phyloP scores from a whole-genome alignment of 2,888 invertebrate genomes.

The Eretmocerus hayati region DNA sequence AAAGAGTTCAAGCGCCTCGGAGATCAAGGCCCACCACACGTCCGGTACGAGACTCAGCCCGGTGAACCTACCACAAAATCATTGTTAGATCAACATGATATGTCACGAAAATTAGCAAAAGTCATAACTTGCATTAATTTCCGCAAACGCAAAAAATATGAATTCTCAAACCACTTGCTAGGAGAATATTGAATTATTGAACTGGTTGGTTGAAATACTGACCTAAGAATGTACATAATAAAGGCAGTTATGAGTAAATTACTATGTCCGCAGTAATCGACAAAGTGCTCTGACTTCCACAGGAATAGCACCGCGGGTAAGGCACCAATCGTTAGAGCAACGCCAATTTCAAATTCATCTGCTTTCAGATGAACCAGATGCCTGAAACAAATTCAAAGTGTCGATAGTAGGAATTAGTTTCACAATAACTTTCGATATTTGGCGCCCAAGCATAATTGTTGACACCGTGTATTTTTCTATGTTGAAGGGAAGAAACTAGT shows the following conservation, averaged over 20 bases:
- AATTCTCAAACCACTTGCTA: too few relatives aligned
- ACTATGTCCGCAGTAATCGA: slow-evolving; percentile 76
- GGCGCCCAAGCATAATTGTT: too few relatives aligned
- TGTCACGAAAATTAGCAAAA: too few relatives aligned
- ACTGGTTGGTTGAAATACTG: too few relatives aligned
- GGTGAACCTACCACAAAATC: slow-evolving; percentile 36
- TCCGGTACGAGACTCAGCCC: slow-evolving; percentile 41
- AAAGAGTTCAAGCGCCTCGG: slow-evolving; percentile 68
- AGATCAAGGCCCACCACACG: slow-evolving; percentile 61
- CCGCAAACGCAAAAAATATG: too few relatives aligned
- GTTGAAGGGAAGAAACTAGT: too few relatives aligned
- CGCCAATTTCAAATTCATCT: slow-evolving; percentile 55
- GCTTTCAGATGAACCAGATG: slow-evolving; percentile 55
- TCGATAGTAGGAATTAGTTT: too few relatives aligned
- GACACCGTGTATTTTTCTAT: too few relatives aligned
- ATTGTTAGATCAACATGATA: too few relatives aligned
- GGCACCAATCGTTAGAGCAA: slow-evolving; percentile 62
- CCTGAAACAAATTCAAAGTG: slow-evolving; percentile 55
- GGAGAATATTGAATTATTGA: too few relatives aligned
- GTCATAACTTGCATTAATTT: too few relatives aligned
- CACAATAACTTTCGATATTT: too few relatives aligned
- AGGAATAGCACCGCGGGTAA: slow-evolving; percentile 64
- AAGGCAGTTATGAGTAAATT: slow-evolving; percentile 79
- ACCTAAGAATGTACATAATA: slow-evolving; percentile 72
- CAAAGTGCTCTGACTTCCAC: slow-evolving; percentile 72